Evolutionary conservation across 1,140 invertebrate species (phyloP).

Genomic region (Bombus soroeensis): DNA sequence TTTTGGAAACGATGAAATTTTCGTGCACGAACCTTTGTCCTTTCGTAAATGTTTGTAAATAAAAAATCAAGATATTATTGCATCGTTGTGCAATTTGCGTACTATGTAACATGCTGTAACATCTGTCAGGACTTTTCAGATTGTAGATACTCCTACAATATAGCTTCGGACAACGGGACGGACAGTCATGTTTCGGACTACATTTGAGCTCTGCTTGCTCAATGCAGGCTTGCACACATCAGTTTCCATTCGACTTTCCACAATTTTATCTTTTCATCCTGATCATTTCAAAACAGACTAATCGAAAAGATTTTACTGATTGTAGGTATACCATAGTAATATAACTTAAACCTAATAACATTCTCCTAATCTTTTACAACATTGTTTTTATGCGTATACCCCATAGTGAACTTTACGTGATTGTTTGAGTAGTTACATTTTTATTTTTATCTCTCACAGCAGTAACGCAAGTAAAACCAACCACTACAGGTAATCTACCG

Average conservation of each 20-base stretch:
- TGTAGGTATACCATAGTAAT: no score
- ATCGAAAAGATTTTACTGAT: not conserved
- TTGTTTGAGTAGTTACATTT: no score
- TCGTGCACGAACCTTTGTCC: no score
- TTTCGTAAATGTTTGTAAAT: no score
- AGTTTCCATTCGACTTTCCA: not conserved
- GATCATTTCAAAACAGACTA: not conserved
- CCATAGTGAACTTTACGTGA: no score
- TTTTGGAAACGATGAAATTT: not conserved
- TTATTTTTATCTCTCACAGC: no score
- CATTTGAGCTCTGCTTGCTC: not conserved
- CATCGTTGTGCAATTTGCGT: not conserved
- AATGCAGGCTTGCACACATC: not conserved
- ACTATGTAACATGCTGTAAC: not conserved
- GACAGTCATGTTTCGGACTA: not conserved
- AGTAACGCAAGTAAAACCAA: no score
- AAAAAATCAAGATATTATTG: not conserved
- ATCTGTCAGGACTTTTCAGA: not conserved
- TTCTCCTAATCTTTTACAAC: no score
- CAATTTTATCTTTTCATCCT: not conserved
- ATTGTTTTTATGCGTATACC: no score
- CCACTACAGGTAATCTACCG: no score
- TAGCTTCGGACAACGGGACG: not conserved
- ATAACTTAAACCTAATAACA: no score
- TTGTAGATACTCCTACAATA: not conserved